Evolutionary conservation across 2,797 vertebrate species (phyloP).

Genomic region (Falco peregrinus): DNA sequence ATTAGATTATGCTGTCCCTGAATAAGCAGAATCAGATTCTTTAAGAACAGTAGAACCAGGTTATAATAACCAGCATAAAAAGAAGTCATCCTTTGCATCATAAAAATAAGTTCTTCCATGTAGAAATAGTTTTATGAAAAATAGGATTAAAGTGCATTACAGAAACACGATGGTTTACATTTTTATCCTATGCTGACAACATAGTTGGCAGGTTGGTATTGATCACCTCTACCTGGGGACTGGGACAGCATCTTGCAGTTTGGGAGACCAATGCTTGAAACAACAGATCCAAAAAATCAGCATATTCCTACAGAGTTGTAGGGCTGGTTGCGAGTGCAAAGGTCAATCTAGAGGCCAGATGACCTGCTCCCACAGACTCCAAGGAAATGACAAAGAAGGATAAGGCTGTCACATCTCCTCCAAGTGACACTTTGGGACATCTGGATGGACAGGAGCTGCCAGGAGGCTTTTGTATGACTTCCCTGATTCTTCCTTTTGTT

Average conservation of each 20-base stretch:
- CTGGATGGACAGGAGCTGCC: neutral
- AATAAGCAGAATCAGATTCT: neutral
- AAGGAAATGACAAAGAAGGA: neutral
- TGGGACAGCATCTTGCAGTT: neutral
- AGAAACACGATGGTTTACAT: neutral
- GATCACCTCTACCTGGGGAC: neutral
- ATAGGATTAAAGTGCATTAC: neutral
- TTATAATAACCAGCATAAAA: neutral
- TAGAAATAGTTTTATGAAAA: neutral
- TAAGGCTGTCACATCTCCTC: neutral
- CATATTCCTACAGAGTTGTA: neutral
- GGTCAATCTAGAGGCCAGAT: neutral
- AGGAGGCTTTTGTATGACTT: neutral
- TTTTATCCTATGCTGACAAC: neutral
- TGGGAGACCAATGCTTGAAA: neutral
- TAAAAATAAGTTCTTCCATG: neutral
- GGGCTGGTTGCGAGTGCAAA: neutral
- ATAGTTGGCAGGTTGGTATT: neutral
- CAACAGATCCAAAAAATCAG: fast-evolving
- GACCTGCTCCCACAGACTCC: neutral
- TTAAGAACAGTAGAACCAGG: neutral
- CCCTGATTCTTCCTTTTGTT: neutral
- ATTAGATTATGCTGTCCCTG: neutral
- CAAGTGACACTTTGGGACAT: neutral
- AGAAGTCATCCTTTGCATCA: neutral